Evolutionary conservation across 2,113 vertebrate genomes (phyloP).

Genomic region (Haplochromis vanheusdeni): DNA sequence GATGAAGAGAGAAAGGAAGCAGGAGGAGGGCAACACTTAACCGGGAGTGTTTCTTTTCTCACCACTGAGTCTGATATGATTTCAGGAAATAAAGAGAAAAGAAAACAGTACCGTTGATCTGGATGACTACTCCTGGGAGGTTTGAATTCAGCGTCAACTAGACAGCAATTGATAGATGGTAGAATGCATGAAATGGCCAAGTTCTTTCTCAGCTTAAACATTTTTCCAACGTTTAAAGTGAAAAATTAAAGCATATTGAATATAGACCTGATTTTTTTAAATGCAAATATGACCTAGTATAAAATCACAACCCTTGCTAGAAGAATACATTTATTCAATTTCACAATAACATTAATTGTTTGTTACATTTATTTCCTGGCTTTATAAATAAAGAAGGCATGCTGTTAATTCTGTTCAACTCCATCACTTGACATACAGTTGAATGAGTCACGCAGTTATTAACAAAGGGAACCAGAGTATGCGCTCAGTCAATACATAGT

Average conservation of each 20-base stretch:
- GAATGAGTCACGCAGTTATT: background rate
- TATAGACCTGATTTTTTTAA: background rate
- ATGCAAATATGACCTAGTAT: background rate
- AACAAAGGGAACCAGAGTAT: background rate
- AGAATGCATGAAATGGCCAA: background rate
- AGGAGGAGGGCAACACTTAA: slow-evolving; percentile 54
- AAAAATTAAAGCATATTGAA: background rate
- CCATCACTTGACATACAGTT: background rate
- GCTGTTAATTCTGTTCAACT: background rate
- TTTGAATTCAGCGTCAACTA: background rate
- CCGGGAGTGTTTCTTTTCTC: slow-evolving; percentile 32
- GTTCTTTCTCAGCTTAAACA: background rate
- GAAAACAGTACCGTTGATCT: background rate
- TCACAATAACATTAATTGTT: rapidly evolving
- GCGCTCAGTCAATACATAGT: background rate
- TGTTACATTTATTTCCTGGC: background rate
- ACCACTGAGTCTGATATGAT: slow-evolving; percentile 27
- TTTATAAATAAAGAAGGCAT: background rate
- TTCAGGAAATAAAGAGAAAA: slow-evolving; percentile 29
- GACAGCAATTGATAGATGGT: background rate
- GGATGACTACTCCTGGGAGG: background rate
- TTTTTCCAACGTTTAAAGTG: background rate
- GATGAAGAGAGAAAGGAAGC: slow-evolving; percentile 56
- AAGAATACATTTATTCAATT: background rate
- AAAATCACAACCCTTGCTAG: background rate